These are phyloP conservation scores for Hypocryptadius cinnamomeus DNA, from an alignment of 2,113 vertebrate genomes.

Conservation along the genomic window DNA sequence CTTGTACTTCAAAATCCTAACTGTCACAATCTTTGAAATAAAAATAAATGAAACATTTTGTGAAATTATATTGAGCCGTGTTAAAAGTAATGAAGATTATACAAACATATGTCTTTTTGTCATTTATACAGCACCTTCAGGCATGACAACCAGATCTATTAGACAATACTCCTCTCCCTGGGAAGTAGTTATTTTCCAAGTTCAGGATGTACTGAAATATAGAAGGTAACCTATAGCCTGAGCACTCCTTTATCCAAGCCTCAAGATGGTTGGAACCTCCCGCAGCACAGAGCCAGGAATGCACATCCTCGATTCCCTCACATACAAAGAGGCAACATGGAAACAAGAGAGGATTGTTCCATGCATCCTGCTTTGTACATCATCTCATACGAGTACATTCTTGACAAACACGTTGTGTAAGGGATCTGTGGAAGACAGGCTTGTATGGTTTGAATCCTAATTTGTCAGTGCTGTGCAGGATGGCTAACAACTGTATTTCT, in stretches of 20 bases:
- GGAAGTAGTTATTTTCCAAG: not conserved
- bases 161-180: slow-evolving; percentile 6
- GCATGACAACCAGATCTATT: slow-evolving; percentile 39
- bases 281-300: not conserved
- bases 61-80: slow-evolving; percentile 66
- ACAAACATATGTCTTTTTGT: slow-evolving; percentile 70
- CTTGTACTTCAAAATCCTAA: slow-evolving; percentile 75
- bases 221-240: not conserved
- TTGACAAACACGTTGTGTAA: not conserved
- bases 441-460: slow-evolving; percentile 43
- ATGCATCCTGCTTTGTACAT: not conserved
- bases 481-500: slow-evolving; percentile 14
- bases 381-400: not conserved
- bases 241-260: not conserved
- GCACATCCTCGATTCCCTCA: not conserved
- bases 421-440: not conserved
- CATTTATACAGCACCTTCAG: slow-evolving; percentile 64
- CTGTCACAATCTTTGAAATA: slow-evolving; percentile 74
- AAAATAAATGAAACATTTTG: slow-evolving; percentile 76
- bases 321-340: not conserved
- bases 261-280: not conserved
- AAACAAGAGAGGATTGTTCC: not conserved
- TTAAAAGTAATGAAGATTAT: slow-evolving; percentile 72
- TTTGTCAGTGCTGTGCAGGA: slow-evolving; percentile 32
- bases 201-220: not conserved